Conservation (phyloP, 2,113 vertebrate genomes). For the Psilopogon haemacephalus region DNA sequence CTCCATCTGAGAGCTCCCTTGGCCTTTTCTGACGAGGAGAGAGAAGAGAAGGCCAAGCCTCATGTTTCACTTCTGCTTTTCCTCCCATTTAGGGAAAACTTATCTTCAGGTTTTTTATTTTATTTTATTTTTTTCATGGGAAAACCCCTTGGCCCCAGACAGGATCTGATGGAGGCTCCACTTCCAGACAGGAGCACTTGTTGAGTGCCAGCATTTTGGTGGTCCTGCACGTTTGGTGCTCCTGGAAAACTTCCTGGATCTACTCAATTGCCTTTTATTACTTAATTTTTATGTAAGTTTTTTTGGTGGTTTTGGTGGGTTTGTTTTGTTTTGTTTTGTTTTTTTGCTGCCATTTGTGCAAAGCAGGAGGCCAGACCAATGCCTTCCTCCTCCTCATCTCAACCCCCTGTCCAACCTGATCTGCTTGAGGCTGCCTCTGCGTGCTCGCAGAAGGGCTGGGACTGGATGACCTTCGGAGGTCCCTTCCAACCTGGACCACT, state of each 20-base stretch:
- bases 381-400: not conserved
- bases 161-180: accelerated
- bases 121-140: too few relatives aligned
- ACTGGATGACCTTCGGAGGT: too few relatives aligned
- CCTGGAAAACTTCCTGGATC: not conserved
- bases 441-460: too few relatives aligned
- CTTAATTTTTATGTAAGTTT: too few relatives aligned
- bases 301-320: too few relatives aligned
- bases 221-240: not conserved
- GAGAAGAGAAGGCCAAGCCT: not conserved
- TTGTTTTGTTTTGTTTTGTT: too few relatives aligned
- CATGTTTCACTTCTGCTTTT: not conserved
- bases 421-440: too few relatives aligned
- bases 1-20: not conserved
- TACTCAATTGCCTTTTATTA: too few relatives aligned
- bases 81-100: not conserved
- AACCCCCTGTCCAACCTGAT: not conserved
- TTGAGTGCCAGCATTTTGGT: not conserved
- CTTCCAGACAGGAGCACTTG: accelerated
- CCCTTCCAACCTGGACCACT: too few relatives aligned
- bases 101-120: not conserved
- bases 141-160: not conserved
- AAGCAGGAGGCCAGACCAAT: not conserved
- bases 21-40: not conserved
- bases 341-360: not conserved